Evolutionary conservation across 2,797 vertebrate genomes (phyloP).

Genomic region (Pseudochaenichthys georgianus): DNA sequence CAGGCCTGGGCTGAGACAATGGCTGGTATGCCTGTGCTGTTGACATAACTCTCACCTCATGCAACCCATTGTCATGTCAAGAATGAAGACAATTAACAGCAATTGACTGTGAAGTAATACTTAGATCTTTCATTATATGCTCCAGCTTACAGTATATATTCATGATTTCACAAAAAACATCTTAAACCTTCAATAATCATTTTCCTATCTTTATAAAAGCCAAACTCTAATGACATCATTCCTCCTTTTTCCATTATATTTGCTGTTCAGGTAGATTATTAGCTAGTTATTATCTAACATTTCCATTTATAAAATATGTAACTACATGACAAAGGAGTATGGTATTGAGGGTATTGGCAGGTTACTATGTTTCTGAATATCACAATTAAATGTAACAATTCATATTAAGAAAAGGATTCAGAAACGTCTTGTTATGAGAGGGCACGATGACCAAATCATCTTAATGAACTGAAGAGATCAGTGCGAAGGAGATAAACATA

Average conservation of each 20-base stretch:
- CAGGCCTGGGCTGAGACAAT: slow-evolving; percentile 41
- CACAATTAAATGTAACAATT: not conserved
- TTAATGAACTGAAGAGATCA: slow-evolving; percentile 6
- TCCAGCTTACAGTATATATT: not conserved
- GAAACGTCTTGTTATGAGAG: not conserved
- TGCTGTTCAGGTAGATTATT: not conserved
- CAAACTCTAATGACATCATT: not conserved
- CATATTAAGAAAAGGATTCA: not conserved
- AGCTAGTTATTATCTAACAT: not conserved
- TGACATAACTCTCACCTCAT: slow-evolving; percentile 17
- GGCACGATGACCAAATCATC: not conserved
- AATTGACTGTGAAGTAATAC: not conserved
- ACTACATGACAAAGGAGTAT: not conserved
- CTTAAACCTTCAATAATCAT: not conserved
- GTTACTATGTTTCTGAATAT: not conserved
- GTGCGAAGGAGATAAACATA: slow-evolving; percentile 20
- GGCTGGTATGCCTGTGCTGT: slow-evolving; percentile 12
- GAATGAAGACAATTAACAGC: slow-evolving; percentile 8
- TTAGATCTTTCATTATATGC: not conserved
- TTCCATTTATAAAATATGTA: not conserved
- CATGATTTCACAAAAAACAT: not conserved
- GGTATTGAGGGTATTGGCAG: not conserved
- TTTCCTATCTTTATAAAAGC: not conserved
- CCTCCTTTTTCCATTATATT: not conserved
- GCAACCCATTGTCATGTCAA: slow-evolving; percentile 4